Base-by-base conservation (phyloP, 1,140 invertebrate genomes). In the Leucophenga varia region DNA sequence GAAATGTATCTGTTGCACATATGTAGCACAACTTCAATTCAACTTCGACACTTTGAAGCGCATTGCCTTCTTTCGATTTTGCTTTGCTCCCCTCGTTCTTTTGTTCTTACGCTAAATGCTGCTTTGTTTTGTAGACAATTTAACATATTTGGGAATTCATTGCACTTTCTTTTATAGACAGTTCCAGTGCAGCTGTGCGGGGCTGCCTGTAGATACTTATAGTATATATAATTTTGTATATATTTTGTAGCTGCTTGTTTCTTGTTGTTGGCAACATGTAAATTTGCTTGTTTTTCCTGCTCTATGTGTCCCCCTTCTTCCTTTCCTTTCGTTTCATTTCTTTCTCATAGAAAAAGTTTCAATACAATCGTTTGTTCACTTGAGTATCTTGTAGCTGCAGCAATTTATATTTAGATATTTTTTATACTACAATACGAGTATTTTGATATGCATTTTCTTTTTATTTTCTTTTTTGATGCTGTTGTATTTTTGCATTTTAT, bases 111-210 rank as follows among this genome's bases (percentile, higher is more conserved):
- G n/a, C n/a, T n/a, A n/a, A n/a, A n/a, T 21, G 37, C 52, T 63
- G 43, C 61, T 65, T 65, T 65, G 63, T 65, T 65, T 65, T 63
- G 63, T 57, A 57, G 63, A 65, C 55, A 67, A 65, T 65, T 65
- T 65, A 65, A 65, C 63, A 65, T 65, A 67, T 65, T 65, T 65
- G 63, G 63, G 63, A 65, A 65, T 65, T 65, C 63, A 65, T 67
- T 65, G 63, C 63, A 65, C 63, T 65, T 65, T 65, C 63, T 67
- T 65, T 65, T 65, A 65, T 65, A 67, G 67, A 67, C 67, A 67
- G 54, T 55, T 41, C 30, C 37, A 52, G 30, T 45, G 48, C 28
- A 7, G 28, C 7, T 30, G 7, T 9, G 14, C 25, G 41, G 10
- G 22, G 22, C 19, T 22, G n/a, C 12, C n/a, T 14, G 10, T 22